Base-by-base conservation (phyloP, 2,113 vertebrate species). In the Furnarius figulus region DNA sequence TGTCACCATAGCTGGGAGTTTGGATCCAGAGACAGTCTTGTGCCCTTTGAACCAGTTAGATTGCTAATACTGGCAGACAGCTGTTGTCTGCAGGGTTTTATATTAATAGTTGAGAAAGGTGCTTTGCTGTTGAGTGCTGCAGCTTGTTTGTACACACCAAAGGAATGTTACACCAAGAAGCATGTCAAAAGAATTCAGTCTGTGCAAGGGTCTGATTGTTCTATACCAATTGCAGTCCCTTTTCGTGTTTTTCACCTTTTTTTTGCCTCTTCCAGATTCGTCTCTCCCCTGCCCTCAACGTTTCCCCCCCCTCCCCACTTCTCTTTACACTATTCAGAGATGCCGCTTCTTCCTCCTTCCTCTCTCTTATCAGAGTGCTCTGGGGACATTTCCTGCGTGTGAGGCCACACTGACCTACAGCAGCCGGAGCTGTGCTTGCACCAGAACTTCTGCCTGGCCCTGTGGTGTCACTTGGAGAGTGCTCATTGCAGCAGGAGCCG, bases 331-430 rank as follows among this genome's bases (percentile, higher is more conserved):
- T 0, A 59, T 76, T 87, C 62, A 91, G 78, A 20, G 33, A 2
- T 33, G 33, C 55, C 42, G 24, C n/a, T 93, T 90, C 85, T 74
- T 73, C 61, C 9, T 46, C 47, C 75, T 59, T 30, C 49, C 46
- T 66, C 40, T 52, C 58, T 50, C 61, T 87, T 59, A 59, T 25
- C n/a, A 5, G 81, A 93, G 87, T 66, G 62, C 89, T 93, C 56
- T 42, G 89, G 94, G 93, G 58, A 20, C 58, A 6, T 79, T 95
- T 95, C 89, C 89, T 94, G 78, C 4, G 0, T 20, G 46, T 61
- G 87, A 85, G 85, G 77, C 91, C 65, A 15, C 56, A 1, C 56
- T 77, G 81, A 49, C 85, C 89, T 70, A 62, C 79, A 46, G 62
- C 44, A 35, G 25, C 5, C 2, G 46, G 77, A 75, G 66, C 80